These are phyloP conservation scores for Yponomeuta plumbellus DNA, from an alignment of 2,888 invertebrate species.

Conservation along the genomic window DNA sequence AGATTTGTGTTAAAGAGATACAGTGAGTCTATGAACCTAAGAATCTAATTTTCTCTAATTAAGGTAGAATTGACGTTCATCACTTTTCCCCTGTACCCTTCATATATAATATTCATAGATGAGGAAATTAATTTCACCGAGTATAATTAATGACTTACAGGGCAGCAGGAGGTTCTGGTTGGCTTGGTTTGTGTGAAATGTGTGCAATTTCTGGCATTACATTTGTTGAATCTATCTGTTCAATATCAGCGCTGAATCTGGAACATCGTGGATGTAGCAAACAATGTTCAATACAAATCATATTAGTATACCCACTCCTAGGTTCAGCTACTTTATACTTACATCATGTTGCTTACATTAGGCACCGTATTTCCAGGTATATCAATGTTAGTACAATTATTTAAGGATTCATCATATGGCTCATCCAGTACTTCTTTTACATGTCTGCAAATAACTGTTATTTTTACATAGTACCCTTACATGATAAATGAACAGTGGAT, in stretches of 20 bases:
- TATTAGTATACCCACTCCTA: neutral
- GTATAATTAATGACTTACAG: slow-evolving; percentile 30
- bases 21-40: no score
- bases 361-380: neutral
- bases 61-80: no score
- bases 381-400: neutral
- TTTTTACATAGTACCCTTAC: neutral
- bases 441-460: neutral
- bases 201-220: no score
- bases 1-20: no score
- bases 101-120: no score
- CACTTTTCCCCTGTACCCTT: no score
- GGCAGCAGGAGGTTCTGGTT: slow-evolving; percentile 29
- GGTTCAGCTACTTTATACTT: neutral
- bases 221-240: no score
- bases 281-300: no score
- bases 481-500: no score
- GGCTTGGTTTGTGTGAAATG: neutral
- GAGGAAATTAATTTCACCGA: neutral
- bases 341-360: neutral
- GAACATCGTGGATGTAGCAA: no score
- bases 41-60: no score
- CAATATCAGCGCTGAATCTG: no score
- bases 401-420: neutral
- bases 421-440: neutral